These are phyloP conservation scores for Platalea minor DNA, from an alignment of 2,797 vertebrate species.

Conservation along the genomic window DNA sequence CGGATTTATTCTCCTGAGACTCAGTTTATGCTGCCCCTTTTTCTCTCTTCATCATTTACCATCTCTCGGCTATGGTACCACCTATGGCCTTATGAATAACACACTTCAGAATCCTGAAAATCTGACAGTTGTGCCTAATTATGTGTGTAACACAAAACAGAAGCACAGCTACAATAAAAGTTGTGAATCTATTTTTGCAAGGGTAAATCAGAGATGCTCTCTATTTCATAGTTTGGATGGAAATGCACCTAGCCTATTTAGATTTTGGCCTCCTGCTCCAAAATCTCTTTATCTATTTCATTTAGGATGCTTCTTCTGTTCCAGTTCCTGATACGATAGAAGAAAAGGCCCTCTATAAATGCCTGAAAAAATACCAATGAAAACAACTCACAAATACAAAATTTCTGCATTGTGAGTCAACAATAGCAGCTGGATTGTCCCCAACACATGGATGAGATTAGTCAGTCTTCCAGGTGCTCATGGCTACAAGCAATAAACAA, in stretches of 20 bases:
- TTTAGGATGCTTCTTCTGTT: not conserved
- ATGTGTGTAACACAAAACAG: not conserved
- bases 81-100: not conserved
- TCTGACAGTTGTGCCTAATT: not conserved
- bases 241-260: not conserved
- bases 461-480: conserved; percentile 13
- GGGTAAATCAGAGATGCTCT: not conserved
- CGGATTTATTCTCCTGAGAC: not conserved
- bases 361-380: not conserved
- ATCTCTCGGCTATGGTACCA: not conserved
- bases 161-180: not conserved
- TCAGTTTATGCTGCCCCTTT: not conserved
- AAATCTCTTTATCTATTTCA: not conserved
- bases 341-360: not conserved
- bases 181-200: not conserved
- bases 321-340: fast-evolving
- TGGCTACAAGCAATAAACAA: conserved; percentile 13
- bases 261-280: not conserved
- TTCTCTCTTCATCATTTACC: not conserved
- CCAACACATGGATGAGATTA: conserved; percentile 18
- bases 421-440: not conserved
- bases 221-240: not conserved
- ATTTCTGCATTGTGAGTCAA: not conserved
- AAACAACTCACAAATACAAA: not conserved
- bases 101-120: not conserved